Base-by-base conservation (phyloP, 2,888 invertebrate species). In the Omphaloscelis lunosa region DNA sequence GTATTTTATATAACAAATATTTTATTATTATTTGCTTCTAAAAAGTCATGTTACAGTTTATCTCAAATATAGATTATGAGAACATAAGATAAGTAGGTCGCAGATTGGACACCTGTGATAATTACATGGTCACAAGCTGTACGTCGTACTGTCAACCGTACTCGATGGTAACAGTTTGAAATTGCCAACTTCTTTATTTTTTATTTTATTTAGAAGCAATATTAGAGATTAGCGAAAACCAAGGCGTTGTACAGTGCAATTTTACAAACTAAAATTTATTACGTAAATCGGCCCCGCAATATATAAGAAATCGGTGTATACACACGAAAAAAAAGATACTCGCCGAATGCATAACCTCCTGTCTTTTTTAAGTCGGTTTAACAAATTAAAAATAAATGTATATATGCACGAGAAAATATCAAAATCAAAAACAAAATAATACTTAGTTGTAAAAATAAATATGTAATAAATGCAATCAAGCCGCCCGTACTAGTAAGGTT, bases 81-180 rank as follows among this genome's bases (percentile, higher is more conserved):
- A 79, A 48, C 82, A 75, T 27, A 34, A 62, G 72, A 72, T 79
- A 73, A 87, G 75, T 82, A 78, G 84, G 77, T 67, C 73, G 61
- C 53, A 45, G 45, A 69, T 20, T 70, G 59, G 29, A 53, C 69
- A 68, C 17, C 51, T 20, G 39, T 77, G 86, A 80, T 83, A 88
- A 86, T 77, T 67, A 73, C 56, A 41, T 76, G 70, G 85, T 87
- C 76, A 87, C 82, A 84, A 66, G 56, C 56, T 72, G 70, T 20
- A 56, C 59, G 29, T 34, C 17, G 76, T 81, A 51, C 65, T 5
- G 39, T 56, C 53, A 82, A 9, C n/a, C 2, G 15, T 29, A 5
- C 1, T 17, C 29, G n/a, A 56, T 75, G 39, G 61, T 34, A 39
- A 61, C 75, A 17, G 29, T 29, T 51, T 59, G 5, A 58, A 8